Percentiles rank a stretch among this genome's conserved stretches.
phyloP scores from a whole-genome alignment of 92 coral and sea anemone genomes.

The Actinernus sp. region DNA sequence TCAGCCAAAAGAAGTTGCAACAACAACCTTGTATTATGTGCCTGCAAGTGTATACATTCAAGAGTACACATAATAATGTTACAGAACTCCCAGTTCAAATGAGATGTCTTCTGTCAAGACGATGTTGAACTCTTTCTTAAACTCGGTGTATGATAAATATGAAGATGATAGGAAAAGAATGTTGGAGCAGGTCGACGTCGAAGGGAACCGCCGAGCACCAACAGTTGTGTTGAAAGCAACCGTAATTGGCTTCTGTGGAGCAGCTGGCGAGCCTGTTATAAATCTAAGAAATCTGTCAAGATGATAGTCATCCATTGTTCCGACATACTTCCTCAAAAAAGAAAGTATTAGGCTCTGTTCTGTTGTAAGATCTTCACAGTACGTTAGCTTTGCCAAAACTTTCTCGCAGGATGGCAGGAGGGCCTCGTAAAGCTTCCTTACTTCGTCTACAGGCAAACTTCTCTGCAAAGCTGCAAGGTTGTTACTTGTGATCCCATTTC shows the following conservation, averaged over 20 bases:
- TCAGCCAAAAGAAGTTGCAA: too few relatives aligned
- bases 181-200: conserved; percentile 61
- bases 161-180: conserved; percentile 41
- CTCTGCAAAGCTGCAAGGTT: conserved; percentile 23
- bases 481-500: conserved; percentile 41
- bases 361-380: conserved; percentile 42
- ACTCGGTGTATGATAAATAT: conserved; percentile 51
- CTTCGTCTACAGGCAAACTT: conserved; percentile 18
- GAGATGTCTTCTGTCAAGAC: conserved; percentile 16
- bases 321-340: conserved; percentile 46
- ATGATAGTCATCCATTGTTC: conserved; percentile 40
- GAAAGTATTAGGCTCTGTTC: conserved; percentile 35
- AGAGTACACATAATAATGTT: too few relatives aligned
- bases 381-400: conserved; percentile 37
- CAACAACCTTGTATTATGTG: too few relatives aligned
- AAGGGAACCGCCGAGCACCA: conserved; percentile 52
- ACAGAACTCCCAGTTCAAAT: conserved; percentile 51
- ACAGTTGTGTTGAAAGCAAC: conserved; percentile 43
- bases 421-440: conserved; percentile 52
- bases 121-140: conserved; percentile 48
- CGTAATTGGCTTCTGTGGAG: conserved; percentile 45
- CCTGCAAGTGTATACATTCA: too few relatives aligned
- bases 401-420: conserved; percentile 35
- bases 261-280: conserved; percentile 44
- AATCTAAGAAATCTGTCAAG: too few relatives aligned